Base-by-base conservation (phyloP, 2,888 invertebrate species). In the Dichetophora obliterata region DNA sequence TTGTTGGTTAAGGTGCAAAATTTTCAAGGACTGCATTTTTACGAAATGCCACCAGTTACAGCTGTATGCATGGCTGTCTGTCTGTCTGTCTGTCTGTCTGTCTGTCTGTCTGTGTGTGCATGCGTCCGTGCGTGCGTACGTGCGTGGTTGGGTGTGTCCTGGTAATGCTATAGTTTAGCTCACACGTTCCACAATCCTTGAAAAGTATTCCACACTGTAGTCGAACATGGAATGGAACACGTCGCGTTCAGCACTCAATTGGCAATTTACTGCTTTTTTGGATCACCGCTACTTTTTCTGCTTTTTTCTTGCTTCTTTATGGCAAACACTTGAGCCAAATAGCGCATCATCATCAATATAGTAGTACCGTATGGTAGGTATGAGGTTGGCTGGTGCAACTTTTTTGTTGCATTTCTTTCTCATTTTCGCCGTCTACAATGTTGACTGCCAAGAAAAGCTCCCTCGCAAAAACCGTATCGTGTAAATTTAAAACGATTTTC, bases 401-500 rank as follows among this genome's bases (percentile, higher is more conserved):
- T 37, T 37, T 37, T 37, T 37, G 1, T 37, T 37, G 37, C 37
- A 5, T 11, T 43, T 43, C 6, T 43, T 43, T 8, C 8, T 11
- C 43, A 43, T 43, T 3, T 43, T 43, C 6, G 11, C 43, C 14
- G 14, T 43, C 3, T 4, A 43, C 43, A 11, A 43, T 50, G 68
- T 14, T 48, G 22, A 22, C 22, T 27, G 71, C 57, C 48, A 63
- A 73, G 19, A n/a, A 50, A 63, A 14, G 14, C n/a, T n/a, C 5
- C 19, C 19, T 34, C 14, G 4, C 27, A 54, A 73, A 37, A 24
- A 73, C 31, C 73, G 66, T 66, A 68, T 75, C 75, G 75, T 75
- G 75, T 78, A 78, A 78, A 78, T 73, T 72, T 75, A 75, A 78
- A 78, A 75, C 75, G 77, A 72, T 78, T 78, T 78, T 69, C 75